Evolutionary conservation across 1,140 invertebrate genomes (phyloP).

Genomic region (Lepidotrigona ventralis): DNA sequence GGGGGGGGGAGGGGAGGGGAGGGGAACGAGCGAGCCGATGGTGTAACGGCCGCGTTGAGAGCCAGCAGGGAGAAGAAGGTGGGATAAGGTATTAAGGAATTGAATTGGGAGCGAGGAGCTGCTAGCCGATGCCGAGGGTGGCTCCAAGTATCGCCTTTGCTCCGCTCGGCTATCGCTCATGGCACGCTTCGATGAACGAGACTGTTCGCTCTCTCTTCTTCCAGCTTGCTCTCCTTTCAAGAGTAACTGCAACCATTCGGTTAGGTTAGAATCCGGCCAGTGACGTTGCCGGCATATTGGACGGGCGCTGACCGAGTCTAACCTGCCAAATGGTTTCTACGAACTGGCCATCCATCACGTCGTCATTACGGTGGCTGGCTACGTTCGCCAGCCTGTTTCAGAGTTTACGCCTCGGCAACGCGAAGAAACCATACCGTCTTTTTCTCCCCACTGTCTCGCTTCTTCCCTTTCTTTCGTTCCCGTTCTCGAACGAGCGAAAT

Average conservation of each 20-base stretch:
- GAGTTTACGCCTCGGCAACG: slow-evolving; percentile 61
- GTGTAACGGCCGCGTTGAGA: slow-evolving; percentile 55
- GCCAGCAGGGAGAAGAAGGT: slow-evolving; percentile 9
- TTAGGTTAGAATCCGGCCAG: slow-evolving; percentile 32
- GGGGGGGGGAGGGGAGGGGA: neutral
- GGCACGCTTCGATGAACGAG: slow-evolving; percentile 68
- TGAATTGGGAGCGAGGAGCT: slow-evolving; percentile 57
- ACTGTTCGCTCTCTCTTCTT: slow-evolving; percentile 24
- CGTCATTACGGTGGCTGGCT: slow-evolving; percentile 68
- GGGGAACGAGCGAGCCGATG: neutral
- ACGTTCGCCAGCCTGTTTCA: slow-evolving; percentile 61
- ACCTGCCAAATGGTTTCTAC: slow-evolving; percentile 58
- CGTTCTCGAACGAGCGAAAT: too few relatives aligned
- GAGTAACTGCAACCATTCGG: slow-evolving; percentile 37
- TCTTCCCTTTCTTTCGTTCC: neutral
- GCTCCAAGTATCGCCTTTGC: slow-evolving; percentile 57
- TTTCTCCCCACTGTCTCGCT: neutral
- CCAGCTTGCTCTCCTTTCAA: slow-evolving; percentile 24
- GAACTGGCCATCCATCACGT: slow-evolving; percentile 71
- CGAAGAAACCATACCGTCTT: slow-evolving; percentile 48
- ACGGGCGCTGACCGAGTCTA: slow-evolving; percentile 46
- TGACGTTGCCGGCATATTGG: slow-evolving; percentile 67
- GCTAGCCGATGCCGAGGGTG: slow-evolving; percentile 26
- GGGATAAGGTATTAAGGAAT: slow-evolving; percentile 67
- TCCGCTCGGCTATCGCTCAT: slow-evolving; percentile 66